Evolutionary conservation across 1,140 invertebrate genomes (phyloP).

Genomic region (Drosophila nigromelanica): DNA sequence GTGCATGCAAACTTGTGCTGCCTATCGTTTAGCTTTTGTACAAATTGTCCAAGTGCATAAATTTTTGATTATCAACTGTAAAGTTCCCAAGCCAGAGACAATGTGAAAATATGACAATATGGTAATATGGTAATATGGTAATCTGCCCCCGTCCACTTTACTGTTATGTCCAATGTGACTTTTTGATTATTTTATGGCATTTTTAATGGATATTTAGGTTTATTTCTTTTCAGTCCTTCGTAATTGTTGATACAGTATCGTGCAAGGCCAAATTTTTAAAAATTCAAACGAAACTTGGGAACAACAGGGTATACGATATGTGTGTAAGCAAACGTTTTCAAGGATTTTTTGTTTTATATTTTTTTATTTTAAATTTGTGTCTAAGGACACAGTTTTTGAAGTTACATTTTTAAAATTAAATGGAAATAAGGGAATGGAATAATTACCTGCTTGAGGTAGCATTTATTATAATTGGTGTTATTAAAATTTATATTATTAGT

Average conservation of each 20-base stretch:
- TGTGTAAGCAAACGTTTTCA: not conserved
- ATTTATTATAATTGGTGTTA: no score
- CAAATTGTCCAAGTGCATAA: slow-evolving; percentile 36
- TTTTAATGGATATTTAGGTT: slow-evolving; percentile 44
- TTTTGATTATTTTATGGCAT: slow-evolving; percentile 54
- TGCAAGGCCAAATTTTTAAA: not conserved
- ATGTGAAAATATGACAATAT: not conserved
- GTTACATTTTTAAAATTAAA: no score
- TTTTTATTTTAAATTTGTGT: no score
- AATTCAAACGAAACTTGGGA: not conserved
- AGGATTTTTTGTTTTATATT: not conserved
- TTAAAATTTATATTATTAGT: no score
- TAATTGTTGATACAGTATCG: slow-evolving; percentile 46
- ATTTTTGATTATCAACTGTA: slow-evolving; percentile 71
- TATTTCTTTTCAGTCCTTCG: slow-evolving; percentile 24
- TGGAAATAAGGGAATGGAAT: no score
- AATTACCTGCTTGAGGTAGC: no score
- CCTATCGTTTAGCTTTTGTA: no score
- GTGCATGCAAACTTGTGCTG: slow-evolving; percentile 40
- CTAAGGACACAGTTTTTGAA: no score
- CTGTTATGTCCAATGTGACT: not conserved
- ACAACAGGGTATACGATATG: not conserved
- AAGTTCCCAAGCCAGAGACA: slow-evolving; percentile 52
- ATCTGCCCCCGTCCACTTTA: no score
- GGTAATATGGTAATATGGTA: no score